Conservation (phyloP, 2,797 vertebrate species). For the Natrix natrix region DNA sequence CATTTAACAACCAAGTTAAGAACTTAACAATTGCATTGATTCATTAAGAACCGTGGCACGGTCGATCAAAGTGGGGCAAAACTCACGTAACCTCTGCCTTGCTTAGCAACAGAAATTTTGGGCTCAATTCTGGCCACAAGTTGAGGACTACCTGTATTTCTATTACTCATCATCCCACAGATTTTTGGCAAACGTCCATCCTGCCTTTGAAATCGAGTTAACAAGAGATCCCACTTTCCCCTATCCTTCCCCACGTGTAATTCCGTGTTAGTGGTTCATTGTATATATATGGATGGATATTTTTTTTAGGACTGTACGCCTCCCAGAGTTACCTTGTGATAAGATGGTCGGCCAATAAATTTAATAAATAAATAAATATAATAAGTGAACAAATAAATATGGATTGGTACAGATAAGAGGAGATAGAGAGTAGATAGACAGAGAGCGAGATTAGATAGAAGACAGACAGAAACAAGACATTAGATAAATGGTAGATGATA, state of each 20-base stretch:
- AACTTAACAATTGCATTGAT: too few relatives aligned
- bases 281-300: background rate
- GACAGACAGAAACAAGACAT: too few relatives aligned
- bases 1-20: background rate
- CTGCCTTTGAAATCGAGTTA: background rate
- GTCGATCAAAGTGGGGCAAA: fast-evolving
- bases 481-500: too few relatives aligned
- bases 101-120: background rate
- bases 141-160: background rate
- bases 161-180: background rate
- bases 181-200: background rate
- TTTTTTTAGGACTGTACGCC: background rate
- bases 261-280: background rate
- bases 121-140: background rate
- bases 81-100: background rate
- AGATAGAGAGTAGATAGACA: too few relatives aligned
- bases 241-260: background rate
- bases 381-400: background rate
- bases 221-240: background rate
- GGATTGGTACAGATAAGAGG: background rate
- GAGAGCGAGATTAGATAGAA: too few relatives aligned
- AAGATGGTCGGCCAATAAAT: background rate
- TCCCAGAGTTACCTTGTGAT: background rate
- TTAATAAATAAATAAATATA: background rate
- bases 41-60: background rate